Percentiles rank a stretch among this genome's conserved stretches.
Conservation (phyloP, 1,140 invertebrate genomes). For the Neodiprion fabricii region DNA sequence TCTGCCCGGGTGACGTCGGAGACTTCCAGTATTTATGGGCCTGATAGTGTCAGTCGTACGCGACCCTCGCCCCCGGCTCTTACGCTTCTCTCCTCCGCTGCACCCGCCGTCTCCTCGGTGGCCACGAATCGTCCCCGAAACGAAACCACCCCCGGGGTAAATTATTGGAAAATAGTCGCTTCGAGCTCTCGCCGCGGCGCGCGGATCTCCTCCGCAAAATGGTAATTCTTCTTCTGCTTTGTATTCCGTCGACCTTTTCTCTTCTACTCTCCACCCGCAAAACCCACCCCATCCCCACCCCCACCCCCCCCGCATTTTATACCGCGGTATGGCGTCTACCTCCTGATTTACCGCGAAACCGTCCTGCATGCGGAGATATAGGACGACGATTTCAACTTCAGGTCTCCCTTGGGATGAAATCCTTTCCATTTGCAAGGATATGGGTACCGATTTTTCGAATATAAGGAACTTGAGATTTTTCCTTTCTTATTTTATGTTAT, state of each 20-base stretch:
- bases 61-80: slow-evolving; percentile 21
- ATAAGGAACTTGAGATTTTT: no score
- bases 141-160: slow-evolving; percentile 34
- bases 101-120: slow-evolving; percentile 13
- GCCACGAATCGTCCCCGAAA: not conserved
- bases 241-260: slow-evolving; percentile 45
- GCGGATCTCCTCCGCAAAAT: slow-evolving; percentile 20
- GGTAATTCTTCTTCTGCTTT: slow-evolving; percentile 47
- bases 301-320: no score
- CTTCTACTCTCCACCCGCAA: slow-evolving; percentile 10
- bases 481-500: no score
- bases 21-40: slow-evolving; percentile 52
- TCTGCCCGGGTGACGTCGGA: slow-evolving; percentile 52
- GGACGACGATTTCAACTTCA: no score
- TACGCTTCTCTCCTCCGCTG: slow-evolving; percentile 14
- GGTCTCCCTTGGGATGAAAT: no score
- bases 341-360: not conserved
- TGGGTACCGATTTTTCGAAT: no score
- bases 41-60: slow-evolving; percentile 53
- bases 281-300: slow-evolving; percentile 8
- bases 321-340: not conserved
- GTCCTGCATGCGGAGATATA: no score
- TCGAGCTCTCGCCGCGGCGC: slow-evolving; percentile 30
- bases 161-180: slow-evolving; percentile 54
- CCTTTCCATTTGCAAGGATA: no score